phyloP scores from a whole-genome alignment of 2,113 vertebrate species.

The Orientallactaga bullata region DNA sequence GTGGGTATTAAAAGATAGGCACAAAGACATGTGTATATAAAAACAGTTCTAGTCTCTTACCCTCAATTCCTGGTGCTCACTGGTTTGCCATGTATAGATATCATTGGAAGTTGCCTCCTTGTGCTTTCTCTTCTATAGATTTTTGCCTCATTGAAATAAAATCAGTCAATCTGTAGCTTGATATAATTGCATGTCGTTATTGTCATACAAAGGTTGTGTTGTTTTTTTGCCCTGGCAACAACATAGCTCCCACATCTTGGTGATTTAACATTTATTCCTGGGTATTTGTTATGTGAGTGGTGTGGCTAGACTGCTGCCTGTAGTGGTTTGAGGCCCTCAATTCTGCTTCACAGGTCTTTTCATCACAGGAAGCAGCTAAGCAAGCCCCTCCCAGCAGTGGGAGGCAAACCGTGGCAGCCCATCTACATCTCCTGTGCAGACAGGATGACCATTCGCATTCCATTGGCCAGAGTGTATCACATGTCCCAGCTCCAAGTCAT shows the following conservation, averaged over 20 bases:
- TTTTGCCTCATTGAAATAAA: no score
- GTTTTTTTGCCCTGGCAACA: not conserved
- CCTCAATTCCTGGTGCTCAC: not conserved
- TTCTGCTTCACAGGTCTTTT: not conserved
- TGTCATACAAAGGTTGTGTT: not conserved
- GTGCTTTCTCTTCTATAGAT: not conserved
- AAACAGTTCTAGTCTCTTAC: not conserved
- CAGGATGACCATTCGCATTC: not conserved
- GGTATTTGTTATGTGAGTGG: not conserved
- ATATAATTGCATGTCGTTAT: not conserved
- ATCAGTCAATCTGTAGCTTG: not conserved
- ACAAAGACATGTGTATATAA: not conserved
- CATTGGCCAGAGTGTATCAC: not conserved
- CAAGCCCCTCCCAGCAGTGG: not conserved
- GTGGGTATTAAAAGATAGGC: not conserved
- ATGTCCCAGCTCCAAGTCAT: fast-evolving
- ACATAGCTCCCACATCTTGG: not conserved
- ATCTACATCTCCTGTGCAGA: not conserved
- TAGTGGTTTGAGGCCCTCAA: not conserved
- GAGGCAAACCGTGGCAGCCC: not conserved
- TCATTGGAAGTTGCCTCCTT: not conserved
- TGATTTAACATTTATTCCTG: not conserved
- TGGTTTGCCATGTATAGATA: not conserved
- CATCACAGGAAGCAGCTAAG: not conserved
- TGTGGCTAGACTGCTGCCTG: not conserved